These are phyloP conservation scores for Aleadryas rufinucha DNA, from an alignment of 2,113 vertebrate genomes.

Conservation along the genomic window DNA sequence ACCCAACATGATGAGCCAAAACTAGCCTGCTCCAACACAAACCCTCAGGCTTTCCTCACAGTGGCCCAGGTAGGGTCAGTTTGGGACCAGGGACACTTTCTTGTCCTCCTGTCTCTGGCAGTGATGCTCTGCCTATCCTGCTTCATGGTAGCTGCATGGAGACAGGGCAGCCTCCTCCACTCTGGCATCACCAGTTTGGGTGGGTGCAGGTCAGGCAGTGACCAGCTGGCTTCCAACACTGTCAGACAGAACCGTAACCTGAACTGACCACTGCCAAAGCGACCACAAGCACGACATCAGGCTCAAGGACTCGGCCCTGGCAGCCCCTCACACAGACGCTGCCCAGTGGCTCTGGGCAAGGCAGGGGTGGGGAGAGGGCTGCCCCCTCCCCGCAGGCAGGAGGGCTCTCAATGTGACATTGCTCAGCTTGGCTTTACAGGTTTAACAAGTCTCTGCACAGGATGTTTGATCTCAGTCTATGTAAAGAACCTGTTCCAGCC, in stretches of 20 bases:
- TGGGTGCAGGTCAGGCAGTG: not conserved
- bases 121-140: not conserved
- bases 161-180: not conserved
- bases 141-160: not conserved
- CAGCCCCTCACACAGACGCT: fast-evolving
- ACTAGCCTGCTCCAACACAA: not conserved
- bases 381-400: not conserved
- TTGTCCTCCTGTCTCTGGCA: not conserved
- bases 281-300: not conserved
- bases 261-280: not conserved
- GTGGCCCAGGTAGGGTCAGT: too few species aligned
- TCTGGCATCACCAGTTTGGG: too few species aligned
- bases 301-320: not conserved
- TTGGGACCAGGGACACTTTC: not conserved
- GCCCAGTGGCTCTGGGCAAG: not conserved
- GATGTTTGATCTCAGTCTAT: not conserved
- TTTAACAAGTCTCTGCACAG: not conserved
- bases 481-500: not conserved
- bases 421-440: not conserved
- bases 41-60: not conserved
- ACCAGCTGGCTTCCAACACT: not conserved
- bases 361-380: not conserved
- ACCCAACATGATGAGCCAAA: fast-evolving
- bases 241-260: not conserved
- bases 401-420: fast-evolving